Evolutionary conservation across 2,797 vertebrate genomes (phyloP).

Genomic region (Liparis tanakae): DNA sequence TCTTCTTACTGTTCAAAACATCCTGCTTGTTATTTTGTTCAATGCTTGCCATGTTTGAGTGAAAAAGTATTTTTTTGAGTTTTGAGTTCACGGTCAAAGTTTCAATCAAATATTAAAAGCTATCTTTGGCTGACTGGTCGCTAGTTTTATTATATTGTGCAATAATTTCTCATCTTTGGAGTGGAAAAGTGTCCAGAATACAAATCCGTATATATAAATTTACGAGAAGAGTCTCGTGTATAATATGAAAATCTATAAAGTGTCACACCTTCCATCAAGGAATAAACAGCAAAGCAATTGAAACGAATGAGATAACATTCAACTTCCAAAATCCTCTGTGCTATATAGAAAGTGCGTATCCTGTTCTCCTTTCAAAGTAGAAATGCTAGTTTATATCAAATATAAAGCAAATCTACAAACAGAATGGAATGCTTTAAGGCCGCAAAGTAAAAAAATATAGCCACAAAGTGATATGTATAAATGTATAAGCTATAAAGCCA

Average conservation of each 20-base stretch:
- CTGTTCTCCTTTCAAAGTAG: constrained; percentile 29
- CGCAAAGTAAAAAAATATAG: constrained; percentile 46
- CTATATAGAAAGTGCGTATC: constrained; percentile 50
- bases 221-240: not conserved
- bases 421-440: constrained; percentile 68
- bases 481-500: constrained; percentile 59
- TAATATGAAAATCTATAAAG: constrained; percentile 47
- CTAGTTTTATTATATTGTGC: constrained; percentile 9
- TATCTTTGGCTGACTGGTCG: constrained; percentile 64
- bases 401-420: constrained; percentile 41
- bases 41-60: not conserved
- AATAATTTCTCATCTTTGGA: constrained; percentile 52
- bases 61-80: not conserved
- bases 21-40: constrained; percentile 3
- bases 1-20: constrained; percentile 1
- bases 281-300: constrained; percentile 40
- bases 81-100: not conserved
- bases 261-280: constrained; percentile 38
- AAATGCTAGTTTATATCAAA: constrained; percentile 46
- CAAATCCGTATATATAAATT: constrained; percentile 6
- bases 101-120: constrained; percentile 37
- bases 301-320: constrained; percentile 34
- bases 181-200: constrained; percentile 26
- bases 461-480: constrained; percentile 38
- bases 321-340: constrained; percentile 26